Evolutionary conservation across 2,113 vertebrate species (phyloP).

Genomic region (Ctenomys sociabilis): DNA sequence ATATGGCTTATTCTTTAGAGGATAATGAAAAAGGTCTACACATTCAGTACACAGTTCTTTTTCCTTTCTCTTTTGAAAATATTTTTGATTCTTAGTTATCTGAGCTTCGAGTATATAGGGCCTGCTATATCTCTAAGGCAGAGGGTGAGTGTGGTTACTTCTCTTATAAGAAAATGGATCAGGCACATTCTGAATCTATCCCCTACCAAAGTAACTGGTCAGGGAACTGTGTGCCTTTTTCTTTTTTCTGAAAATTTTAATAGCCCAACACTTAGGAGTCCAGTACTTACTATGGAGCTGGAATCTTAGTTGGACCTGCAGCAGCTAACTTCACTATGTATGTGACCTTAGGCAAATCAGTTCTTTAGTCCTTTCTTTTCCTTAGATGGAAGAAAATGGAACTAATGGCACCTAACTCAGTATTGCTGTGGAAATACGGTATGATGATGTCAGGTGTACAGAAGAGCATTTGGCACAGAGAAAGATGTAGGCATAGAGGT

Average conservation of each 20-base stretch:
- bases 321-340: not conserved
- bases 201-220: not conserved
- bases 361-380: not conserved
- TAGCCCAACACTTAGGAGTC: not conserved
- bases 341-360: not conserved
- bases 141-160: not conserved
- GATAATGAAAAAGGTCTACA: not conserved
- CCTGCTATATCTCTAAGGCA: not conserved
- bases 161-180: not conserved
- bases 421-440: not conserved
- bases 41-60: not conserved
- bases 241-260: not conserved
- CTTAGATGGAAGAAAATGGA: not conserved
- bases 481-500: not conserved
- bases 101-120: not conserved
- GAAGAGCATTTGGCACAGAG: not conserved
- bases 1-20: not conserved
- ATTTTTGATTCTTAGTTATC: not conserved
- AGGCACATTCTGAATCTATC: not conserved
- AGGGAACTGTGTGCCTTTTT: not conserved
- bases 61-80: not conserved
- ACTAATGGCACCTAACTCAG: not conserved
- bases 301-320: not conserved
- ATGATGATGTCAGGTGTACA: not conserved
- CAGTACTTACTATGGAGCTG: not conserved